Percentiles rank a stretch among this genome's conserved stretches.
phyloP scores from a whole-genome alignment of 2,797 vertebrate genomes.

The Rhinogobio ventralis region DNA sequence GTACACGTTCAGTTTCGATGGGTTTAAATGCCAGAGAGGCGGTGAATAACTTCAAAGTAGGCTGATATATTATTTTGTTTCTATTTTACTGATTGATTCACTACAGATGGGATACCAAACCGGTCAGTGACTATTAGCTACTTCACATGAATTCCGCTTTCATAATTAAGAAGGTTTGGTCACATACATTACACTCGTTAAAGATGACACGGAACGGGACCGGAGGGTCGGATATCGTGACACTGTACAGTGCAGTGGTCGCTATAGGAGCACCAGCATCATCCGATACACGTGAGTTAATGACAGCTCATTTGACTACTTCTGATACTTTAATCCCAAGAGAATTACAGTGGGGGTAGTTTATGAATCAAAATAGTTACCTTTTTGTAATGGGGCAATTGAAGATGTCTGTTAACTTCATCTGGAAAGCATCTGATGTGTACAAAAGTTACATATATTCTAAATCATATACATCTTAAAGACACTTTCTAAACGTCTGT shows the following conservation, averaged over 20 bases:
- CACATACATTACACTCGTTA: not conserved
- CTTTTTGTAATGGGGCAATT: not conserved
- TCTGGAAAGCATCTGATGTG: too few species aligned
- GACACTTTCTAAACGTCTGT: too few species aligned
- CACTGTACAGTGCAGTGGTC: not conserved
- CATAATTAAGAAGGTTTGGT: not conserved
- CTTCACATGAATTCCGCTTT: not conserved
- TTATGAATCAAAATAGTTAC: not conserved
- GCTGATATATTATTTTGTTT: too few species aligned
- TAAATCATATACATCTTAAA: too few species aligned
- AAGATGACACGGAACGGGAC: not conserved
- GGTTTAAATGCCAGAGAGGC: not conserved
- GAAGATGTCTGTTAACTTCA: too few species aligned
- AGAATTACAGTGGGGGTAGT: not conserved
- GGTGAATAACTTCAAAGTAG: not conserved
- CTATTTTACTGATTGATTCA: not conserved
- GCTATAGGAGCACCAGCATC: slow-evolving; percentile 8
- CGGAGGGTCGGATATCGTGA: not conserved
- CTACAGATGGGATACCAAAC: not conserved
- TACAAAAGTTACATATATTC: too few species aligned
- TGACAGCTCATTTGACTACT: not conserved
- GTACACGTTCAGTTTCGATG: not conserved
- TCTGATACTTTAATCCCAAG: not conserved
- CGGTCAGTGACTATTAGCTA: not conserved
- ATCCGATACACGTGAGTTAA: not conserved